Base-by-base conservation (phyloP, 2,888 invertebrate genomes). In the Chrysolina haemoptera region DNA sequence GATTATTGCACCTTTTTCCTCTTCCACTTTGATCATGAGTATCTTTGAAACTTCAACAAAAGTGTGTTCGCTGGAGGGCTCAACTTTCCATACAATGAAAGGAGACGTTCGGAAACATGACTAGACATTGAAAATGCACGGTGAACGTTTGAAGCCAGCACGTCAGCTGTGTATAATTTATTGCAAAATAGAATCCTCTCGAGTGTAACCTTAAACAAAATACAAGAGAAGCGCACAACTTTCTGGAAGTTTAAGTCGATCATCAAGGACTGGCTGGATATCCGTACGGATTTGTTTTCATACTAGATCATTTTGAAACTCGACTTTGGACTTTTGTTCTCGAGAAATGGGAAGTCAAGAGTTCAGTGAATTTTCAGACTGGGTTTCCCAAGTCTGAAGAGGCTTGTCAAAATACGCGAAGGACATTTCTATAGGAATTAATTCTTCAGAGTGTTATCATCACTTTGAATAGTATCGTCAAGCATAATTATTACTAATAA, bases 111-210 rank as follows among this genome's bases (percentile, higher is more conserved):
- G 35, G 50, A 50, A 48, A 48, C 50, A 35, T 53, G 66, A 66
- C 66, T 48, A 50, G 53, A 50, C 67, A 40, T 53, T 40, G 67
- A 53, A 53, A 27, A 53, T 67, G 53, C 53, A 65, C 65, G 18
- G 40, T 40, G 66, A 73, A 46, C 68, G 76, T 80, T 80, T 80
- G 80, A 80, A 80, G 80, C 76, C 71, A 78, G 70, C 76, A 73
- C 74, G 76, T 80, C 80, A 76, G 76, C 78, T 78, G 80, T 78
- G 76, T 76, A 80, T 80, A 80, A 80, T 80, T 76, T 72, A 80
- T 80, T 74, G 77, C 75, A 70, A 78, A 78, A 76, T 78, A 76
- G 80, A 78, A 78, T 74, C 75, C 76, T 71, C 69, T 74, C 74
- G 48, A 72, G 75, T 79, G 77, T 72, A 77, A 78, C 68, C 78